Evolutionary conservation across 30 jellyfish, hydroid and myxozoan genomes (phyloP).

Genomic region (Cassiopea xamachana): DNA sequence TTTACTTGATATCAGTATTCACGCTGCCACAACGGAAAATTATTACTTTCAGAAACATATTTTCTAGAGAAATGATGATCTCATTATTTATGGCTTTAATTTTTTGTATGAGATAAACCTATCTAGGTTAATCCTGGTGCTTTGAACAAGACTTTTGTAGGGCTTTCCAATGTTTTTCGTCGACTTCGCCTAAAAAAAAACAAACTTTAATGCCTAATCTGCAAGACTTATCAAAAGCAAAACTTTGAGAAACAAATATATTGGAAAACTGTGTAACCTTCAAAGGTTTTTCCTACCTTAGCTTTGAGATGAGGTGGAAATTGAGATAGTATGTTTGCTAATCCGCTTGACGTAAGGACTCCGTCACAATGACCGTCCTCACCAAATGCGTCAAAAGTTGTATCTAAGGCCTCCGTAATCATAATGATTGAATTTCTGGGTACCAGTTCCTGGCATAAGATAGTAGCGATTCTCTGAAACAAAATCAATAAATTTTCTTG

Average conservation of each 20-base stretch:
- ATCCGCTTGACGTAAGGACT: conserved; percentile 54
- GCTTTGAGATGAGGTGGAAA: not conserved
- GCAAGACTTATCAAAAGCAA: too few relatives aligned
- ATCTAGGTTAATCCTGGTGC: not conserved
- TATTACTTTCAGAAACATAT: not conserved
- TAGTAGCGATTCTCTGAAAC: conserved; percentile 14
- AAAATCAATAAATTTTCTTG: not conserved
- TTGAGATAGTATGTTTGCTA: conserved; percentile 5
- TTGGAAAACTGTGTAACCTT: not conserved
- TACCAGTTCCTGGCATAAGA: not conserved
- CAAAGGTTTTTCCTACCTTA: not conserved
- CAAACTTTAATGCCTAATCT: not conserved
- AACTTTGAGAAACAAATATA: too few relatives aligned
- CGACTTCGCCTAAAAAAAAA: not conserved
- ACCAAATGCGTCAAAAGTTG: conserved; percentile 58
- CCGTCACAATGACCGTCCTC: conserved; percentile 46
- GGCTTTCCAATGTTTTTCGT: not conserved
- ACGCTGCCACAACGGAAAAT: too few relatives aligned
- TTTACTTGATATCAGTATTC: too few relatives aligned
- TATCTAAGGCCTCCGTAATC: conserved; percentile 50
- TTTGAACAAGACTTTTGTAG: not conserved
- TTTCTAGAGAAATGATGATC: not conserved
- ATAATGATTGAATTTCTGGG: conserved; percentile 8
- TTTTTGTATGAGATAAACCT: conserved; percentile 8
- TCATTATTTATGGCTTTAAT: not conserved